Conservation (phyloP, 2,113 vertebrate genomes). For the Lepus europaeus region DNA sequence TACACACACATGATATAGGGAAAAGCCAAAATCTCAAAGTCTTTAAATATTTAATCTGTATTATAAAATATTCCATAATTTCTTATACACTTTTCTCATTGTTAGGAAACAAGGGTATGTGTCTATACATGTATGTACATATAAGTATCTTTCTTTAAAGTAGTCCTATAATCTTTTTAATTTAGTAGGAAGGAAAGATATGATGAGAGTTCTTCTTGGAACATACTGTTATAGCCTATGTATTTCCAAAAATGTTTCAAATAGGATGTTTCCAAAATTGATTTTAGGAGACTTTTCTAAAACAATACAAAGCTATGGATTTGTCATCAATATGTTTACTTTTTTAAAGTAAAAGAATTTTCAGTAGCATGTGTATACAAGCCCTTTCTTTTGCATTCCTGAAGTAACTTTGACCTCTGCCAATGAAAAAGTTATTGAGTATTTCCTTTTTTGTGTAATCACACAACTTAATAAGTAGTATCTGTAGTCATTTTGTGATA, state of each 20-base stretch:
- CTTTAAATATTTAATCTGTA: not conserved
- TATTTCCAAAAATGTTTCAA: conserved; percentile 13
- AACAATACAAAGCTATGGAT: conserved; percentile 1
- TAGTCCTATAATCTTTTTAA: not conserved
- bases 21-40: not conserved
- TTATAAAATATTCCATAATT: not conserved
- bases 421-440: conserved; percentile 45
- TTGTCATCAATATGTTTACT: not conserved
- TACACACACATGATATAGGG: not conserved
- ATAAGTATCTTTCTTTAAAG: conserved; percentile 32
- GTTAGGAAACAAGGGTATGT: not conserved
- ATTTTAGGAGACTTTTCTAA: not conserved
- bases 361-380: not conserved
- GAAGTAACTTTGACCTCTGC: conserved; percentile 63
- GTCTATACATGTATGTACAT: not conserved
- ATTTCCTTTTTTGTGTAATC: conserved; percentile 48
- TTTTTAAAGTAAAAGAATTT: conserved; percentile 44
- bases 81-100: conserved; percentile 33
- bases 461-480: conserved; percentile 68
- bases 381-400: conserved; percentile 74
- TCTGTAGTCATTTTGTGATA: conserved; percentile 52
- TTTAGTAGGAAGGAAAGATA: not conserved
- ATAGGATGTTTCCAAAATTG: not conserved
- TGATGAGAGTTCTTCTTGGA: not conserved
- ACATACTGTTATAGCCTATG: not conserved